These are phyloP conservation scores for Steinernema hermaphroditum DNA, from an alignment of 2,888 invertebrate genomes.

Conservation along the genomic window DNA sequence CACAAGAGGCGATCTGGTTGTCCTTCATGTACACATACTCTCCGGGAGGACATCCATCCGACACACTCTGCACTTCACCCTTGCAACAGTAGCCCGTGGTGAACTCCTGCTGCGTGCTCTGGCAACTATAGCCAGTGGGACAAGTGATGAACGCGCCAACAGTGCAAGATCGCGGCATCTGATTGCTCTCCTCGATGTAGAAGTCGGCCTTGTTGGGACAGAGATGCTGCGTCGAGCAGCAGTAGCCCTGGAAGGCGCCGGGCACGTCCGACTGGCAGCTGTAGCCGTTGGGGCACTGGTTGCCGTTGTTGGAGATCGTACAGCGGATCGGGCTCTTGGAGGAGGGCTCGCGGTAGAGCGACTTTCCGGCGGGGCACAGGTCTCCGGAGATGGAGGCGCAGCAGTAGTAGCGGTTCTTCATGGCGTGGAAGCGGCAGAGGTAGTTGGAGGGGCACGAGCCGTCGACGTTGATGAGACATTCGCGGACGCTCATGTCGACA, in stretches of 20 bases:
- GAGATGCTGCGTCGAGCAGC: constrained; percentile 51
- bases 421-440: constrained; percentile 54
- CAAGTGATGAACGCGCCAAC: constrained; percentile 54
- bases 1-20: constrained; percentile 49
- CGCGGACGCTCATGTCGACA: constrained; percentile 51
- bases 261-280: constrained; percentile 49
- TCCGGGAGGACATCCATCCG: constrained; percentile 55
- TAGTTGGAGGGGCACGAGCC: constrained; percentile 54
- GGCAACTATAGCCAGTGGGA: constrained; percentile 52
- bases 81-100: constrained; percentile 54
- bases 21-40: constrained; percentile 56
- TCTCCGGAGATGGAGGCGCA: constrained; percentile 50
- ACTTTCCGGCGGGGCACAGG: too few species aligned
- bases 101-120: constrained; percentile 40
- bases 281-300: constrained; percentile 53
- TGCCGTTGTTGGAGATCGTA: constrained; percentile 51
- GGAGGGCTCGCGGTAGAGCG: constrained; percentile 53
- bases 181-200: constrained; percentile 49
- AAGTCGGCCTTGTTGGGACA: constrained; percentile 55
- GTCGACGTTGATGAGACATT: constrained; percentile 55
- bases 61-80: constrained; percentile 28
- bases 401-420: constrained; percentile 55
- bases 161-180: constrained; percentile 54
- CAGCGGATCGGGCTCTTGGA: constrained; percentile 50
- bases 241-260: constrained; percentile 55